Evolutionary conservation across 2,888 invertebrate species (phyloP).

Genomic region (Cosmorhoe ocellata): DNA sequence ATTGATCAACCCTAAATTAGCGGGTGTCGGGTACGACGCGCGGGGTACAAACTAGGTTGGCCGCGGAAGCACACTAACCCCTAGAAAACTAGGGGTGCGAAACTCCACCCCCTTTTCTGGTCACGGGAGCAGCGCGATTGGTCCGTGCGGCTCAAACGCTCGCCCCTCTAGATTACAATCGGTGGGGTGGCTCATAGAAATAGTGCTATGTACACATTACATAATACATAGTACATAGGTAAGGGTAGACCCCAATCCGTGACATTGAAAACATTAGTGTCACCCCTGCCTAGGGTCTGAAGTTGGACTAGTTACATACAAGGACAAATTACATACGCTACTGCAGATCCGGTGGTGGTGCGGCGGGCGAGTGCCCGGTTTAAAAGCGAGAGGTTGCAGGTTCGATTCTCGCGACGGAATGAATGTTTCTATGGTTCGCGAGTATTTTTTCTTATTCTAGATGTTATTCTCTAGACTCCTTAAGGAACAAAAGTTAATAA

Average conservation of each 20-base stretch:
- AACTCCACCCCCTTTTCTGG: slow-evolving; percentile 82
- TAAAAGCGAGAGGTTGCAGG: no score
- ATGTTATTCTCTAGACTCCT: no score
- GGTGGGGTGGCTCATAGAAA: slow-evolving; percentile 82
- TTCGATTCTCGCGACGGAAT: no score
- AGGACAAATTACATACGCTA: neutral
- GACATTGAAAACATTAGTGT: slow-evolving; percentile 67
- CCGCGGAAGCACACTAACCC: slow-evolving; percentile 83
- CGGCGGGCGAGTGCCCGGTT: no score
- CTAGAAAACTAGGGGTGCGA: slow-evolving; percentile 83
- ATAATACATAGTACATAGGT: slow-evolving; percentile 61
- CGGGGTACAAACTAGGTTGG: slow-evolving; percentile 80
- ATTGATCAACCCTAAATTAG: slow-evolving; percentile 82
- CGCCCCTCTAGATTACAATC: slow-evolving; percentile 82
- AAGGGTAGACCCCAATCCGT: slow-evolving; percentile 65
- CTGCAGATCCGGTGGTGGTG: no score
- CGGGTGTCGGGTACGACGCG: slow-evolving; percentile 62
- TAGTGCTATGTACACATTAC: slow-evolving; percentile 76
- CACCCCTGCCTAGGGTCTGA: slow-evolving; percentile 19
- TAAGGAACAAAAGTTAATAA: no score
- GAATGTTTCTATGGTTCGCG: no score
- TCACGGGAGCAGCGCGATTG: slow-evolving; percentile 80
- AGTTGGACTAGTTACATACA: neutral
- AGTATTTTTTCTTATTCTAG: no score
- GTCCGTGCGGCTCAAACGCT: slow-evolving; percentile 72